Percentiles rank a stretch among this genome's conserved stretches.
Evolutionary conservation across 2,113 vertebrate genomes (phyloP).

Genomic region (Casuarius casuarius): DNA sequence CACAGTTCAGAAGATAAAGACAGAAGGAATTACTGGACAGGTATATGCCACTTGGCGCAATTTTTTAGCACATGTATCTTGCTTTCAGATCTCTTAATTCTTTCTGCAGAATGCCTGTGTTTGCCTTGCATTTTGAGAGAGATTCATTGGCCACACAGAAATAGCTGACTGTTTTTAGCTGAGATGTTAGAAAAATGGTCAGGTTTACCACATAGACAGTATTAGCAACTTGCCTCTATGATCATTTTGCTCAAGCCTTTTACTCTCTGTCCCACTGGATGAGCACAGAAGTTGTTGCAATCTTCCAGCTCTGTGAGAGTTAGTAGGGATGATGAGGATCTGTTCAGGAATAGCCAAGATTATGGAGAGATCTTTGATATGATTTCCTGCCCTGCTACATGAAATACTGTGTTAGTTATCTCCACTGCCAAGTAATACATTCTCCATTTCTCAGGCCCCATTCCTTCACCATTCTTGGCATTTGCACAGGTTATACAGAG

Average conservation of each 20-base stretch:
- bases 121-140: neutral
- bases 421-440: neutral
- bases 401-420: neutral
- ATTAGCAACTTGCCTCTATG: neutral
- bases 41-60: conserved; percentile 39
- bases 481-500: neutral
- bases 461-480: neutral
- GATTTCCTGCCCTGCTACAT: neutral
- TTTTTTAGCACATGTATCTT: neutral
- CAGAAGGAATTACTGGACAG: conserved; percentile 54
- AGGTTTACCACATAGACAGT: neutral
- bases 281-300: neutral
- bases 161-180: neutral
- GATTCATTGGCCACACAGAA: neutral
- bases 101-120: neutral
- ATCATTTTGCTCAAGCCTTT: neutral
- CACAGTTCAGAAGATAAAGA: conserved; percentile 55
- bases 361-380: neutral
- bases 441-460: neutral
- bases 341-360: neutral
- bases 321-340: neutral
- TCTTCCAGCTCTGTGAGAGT: neutral
- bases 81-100: neutral
- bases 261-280: neutral
- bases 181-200: neutral